Percentiles rank a stretch among this genome's conserved stretches.
Conservation (phyloP, 2,888 invertebrate species). For the Morpho helenor region DNA sequence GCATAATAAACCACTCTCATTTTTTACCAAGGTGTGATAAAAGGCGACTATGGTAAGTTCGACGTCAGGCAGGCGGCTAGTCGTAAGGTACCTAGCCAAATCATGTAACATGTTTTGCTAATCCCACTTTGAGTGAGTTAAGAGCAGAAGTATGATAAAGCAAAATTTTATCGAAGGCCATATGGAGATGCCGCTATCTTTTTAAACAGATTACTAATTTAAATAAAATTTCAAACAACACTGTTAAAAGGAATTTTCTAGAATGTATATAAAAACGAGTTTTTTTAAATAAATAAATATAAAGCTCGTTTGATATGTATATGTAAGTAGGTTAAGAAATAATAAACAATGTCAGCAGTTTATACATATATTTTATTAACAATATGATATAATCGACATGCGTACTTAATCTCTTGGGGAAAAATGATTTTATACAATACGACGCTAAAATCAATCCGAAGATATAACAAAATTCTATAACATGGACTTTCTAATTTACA, state of each 20-base stretch:
- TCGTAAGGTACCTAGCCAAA: no score
- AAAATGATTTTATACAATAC: slow-evolving; percentile 65
- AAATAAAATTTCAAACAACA: no score
- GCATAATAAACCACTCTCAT: no score
- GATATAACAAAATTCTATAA: slow-evolving; percentile 37
- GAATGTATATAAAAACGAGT: slow-evolving; percentile 2
- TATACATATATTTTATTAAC: slow-evolving; percentile 78
- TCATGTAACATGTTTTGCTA: no score
- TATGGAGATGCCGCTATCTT: no score
- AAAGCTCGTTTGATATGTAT: neutral
- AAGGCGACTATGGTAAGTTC: no score
- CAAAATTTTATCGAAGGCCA: no score
- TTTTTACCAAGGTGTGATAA: no score
- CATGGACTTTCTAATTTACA: slow-evolving; percentile 38
- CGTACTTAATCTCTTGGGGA: slow-evolving; percentile 64
- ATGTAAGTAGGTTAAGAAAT: slow-evolving; percentile 6
- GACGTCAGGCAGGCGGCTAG: no score
- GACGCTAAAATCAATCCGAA: slow-evolving; percentile 38
- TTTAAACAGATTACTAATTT: no score
- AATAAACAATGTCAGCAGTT: slow-evolving; percentile 52
- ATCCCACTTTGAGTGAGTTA: no score
- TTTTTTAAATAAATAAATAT: neutral
- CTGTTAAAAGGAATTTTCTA: slow-evolving; percentile 1
- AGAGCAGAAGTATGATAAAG: no score
- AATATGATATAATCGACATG: slow-evolving; percentile 76